Conservation (phyloP, 2,113 vertebrate genomes). For the Pholis gunnellus region DNA sequence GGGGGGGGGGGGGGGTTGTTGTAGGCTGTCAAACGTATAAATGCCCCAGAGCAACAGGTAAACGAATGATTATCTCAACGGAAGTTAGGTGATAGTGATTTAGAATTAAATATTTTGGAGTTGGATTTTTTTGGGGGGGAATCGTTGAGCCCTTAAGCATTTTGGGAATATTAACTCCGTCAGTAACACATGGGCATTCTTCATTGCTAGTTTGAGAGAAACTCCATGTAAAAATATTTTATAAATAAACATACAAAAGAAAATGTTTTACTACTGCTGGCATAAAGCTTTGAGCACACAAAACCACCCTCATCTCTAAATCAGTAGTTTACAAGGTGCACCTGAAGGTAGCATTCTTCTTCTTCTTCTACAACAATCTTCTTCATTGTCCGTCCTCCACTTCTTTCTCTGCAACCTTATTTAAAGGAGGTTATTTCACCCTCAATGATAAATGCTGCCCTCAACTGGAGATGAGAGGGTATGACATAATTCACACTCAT, state of each 20-base stretch:
- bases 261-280: background rate
- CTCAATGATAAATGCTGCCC: slow-evolving; percentile 52
- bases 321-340: background rate
- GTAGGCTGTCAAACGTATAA: background rate
- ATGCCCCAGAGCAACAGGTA: background rate
- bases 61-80: background rate
- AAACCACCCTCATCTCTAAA: background rate
- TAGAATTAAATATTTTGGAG: background rate
- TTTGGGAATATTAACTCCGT: background rate
- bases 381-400: slow-evolving; percentile 7
- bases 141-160: background rate
- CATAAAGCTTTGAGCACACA: background rate
- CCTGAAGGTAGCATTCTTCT: slow-evolving; percentile 55
- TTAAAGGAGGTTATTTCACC: background rate
- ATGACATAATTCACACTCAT: slow-evolving; percentile 14
- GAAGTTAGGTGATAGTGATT: background rate
- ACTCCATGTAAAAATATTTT: background rate
- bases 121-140: background rate
- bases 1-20: too few relatives aligned
- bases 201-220: background rate
- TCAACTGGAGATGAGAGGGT: slow-evolving; percentile 38
- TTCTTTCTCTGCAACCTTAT: slow-evolving; percentile 28
- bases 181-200: background rate
- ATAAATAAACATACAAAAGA: background rate
- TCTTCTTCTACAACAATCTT: slow-evolving; percentile 7